Evolutionary conservation across 2,113 vertebrate genomes (phyloP).

Genomic region (Podiceps cristatus): DNA sequence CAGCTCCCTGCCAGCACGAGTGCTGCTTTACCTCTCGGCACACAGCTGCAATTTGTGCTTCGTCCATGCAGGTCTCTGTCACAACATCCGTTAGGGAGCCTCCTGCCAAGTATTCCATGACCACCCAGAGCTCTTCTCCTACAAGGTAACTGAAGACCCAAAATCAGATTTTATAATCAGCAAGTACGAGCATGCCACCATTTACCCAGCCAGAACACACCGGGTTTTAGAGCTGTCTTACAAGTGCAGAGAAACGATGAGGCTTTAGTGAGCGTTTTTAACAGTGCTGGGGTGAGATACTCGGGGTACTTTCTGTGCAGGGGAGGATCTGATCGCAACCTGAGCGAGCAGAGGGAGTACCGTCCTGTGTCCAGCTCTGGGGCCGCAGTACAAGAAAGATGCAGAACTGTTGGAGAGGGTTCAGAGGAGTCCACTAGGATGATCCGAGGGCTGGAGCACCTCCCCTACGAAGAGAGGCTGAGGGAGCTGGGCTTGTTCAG

Average conservation of each 20-base stretch:
- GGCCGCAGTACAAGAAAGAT: too few species aligned
- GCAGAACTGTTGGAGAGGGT: too few species aligned
- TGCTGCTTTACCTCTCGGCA: conserved; percentile 88
- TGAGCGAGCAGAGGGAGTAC: not conserved
- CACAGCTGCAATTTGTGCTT: conserved; percentile 96
- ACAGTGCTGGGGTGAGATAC: not conserved
- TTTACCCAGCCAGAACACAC: not conserved
- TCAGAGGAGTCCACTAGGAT: too few species aligned
- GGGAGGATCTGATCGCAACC: not conserved
- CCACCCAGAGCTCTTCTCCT: conserved; percentile 98
- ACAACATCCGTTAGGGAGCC: conserved; percentile 96
- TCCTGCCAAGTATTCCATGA: conserved; percentile 98
- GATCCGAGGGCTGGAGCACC: too few species aligned
- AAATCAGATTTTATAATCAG: not conserved
- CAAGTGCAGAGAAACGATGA: not conserved
- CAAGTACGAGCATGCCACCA: not conserved
- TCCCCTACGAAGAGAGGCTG: too few species aligned
- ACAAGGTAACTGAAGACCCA: conserved; percentile 89
- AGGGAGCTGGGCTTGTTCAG: too few species aligned
- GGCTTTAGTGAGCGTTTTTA: not conserved
- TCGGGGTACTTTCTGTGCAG: accelerated
- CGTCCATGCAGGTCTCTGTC: conserved; percentile 97
- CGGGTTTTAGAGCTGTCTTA: not conserved
- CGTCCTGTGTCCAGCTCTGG: too few species aligned
- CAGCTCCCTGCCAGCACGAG: accelerated